Base-by-base conservation (phyloP, 2,888 invertebrate species). In the Nomada lathburiana region DNA sequence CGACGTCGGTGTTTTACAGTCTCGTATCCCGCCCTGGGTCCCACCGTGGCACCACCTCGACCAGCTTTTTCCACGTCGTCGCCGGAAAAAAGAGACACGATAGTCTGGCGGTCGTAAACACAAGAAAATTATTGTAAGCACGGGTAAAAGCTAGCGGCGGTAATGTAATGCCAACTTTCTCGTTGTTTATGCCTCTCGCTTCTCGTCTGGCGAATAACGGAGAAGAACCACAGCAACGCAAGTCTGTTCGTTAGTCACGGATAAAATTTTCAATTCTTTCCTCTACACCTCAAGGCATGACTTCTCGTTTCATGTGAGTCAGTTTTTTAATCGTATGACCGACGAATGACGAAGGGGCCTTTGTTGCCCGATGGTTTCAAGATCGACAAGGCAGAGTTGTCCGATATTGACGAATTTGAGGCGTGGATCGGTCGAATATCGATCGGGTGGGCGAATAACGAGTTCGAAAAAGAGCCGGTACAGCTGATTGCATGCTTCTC, bases 91-190 rank as follows among this genome's bases (percentile, higher is more conserved):
- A 26, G 80, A 75, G 78, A 63, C 76, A 69, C 78, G 80, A 88
- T 80, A 80, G 72, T 74, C 73, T 80, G 80, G 71, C 73, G 75
- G 70, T 69, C 85, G 86, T 90, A 89, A 90, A 89, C 86, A 88
- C 82, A 83, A 76, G 84, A 82, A 89, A 90, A 90, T 89, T 86
- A 89, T 90, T 85, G 86, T 85, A 80, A 86, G 82, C 82, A 74
- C 71, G 73, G 81, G 81, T 77, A 85, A 86, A 82, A 86, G 87
- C 83, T 85, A 76, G 82, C 78, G 67, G 70, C 59, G 71, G 72
- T 70, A 75, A 73, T 63, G 75, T 80, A 86, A 82, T 71, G 68
- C 82, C 79, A 77, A 74, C 57, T 73, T 76, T 60, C 73, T 42
- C 64, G 52, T 68, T 76, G 60, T 86, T 86, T 80, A 84, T 73